These are phyloP conservation scores for Pempheris klunzingeri DNA, from an alignment of 2,797 vertebrate species.

Conservation along the genomic window DNA sequence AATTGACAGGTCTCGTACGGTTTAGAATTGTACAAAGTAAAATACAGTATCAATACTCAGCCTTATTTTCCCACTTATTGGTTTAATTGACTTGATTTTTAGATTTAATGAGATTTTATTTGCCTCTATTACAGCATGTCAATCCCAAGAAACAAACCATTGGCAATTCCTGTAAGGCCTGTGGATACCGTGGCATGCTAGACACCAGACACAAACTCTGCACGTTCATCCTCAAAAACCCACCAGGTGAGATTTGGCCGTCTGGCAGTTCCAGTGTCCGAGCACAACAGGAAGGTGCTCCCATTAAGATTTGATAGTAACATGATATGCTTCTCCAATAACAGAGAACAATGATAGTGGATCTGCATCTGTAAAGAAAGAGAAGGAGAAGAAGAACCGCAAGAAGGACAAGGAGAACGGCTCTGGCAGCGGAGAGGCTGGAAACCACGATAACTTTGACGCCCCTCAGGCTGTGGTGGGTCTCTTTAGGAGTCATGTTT, in stretches of 20 bases:
- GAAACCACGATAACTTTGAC: conserved; percentile 89
- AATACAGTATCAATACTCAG: neutral
- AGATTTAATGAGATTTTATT: neutral
- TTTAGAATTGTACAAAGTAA: neutral
- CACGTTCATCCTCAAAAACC: conserved; percentile 99
- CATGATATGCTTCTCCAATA: neutral
- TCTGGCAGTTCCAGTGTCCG: neutral
- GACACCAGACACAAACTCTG: conserved; percentile 99
- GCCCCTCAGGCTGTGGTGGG: conserved; percentile 93
- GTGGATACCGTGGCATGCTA: conserved; percentile 98
- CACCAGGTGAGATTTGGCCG: conserved; percentile 90
- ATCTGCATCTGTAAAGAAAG: conserved; percentile 94
- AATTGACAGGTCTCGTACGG: neutral
- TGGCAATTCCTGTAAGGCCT: conserved; percentile 98
- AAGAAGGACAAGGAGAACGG: conserved; percentile 99
- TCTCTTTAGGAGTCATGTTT: neutral
- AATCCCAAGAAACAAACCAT: conserved; percentile 99
- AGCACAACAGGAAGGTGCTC: neutral
- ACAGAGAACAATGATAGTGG: conserved; percentile 92
- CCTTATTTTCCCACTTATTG: neutral
- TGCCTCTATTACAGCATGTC: conserved; percentile 88
- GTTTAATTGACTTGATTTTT: neutral
- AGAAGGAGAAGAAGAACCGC: conserved; percentile 98
- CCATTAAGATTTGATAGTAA: neutral
- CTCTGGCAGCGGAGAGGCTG: conserved; percentile 89